Percentiles rank a stretch among this genome's conserved stretches.
Conservation (phyloP, 2,797 vertebrate species). For the Echiichthys vipera region DNA sequence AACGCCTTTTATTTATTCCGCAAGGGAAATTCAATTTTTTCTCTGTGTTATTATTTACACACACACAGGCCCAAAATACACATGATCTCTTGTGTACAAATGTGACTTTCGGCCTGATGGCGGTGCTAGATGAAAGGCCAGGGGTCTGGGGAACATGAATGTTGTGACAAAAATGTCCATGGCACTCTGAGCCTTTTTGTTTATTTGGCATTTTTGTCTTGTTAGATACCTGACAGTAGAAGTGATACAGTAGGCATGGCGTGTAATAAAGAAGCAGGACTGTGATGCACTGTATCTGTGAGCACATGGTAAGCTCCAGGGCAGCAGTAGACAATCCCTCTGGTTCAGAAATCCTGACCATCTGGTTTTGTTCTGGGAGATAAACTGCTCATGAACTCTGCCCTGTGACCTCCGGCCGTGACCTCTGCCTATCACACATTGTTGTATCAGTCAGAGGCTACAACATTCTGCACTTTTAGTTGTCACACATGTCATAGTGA, state of each 20-base stretch:
- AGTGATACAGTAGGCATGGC: neutral
- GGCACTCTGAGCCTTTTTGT: neutral
- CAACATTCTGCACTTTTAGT: constrained; percentile 54
- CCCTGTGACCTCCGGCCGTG: constrained; percentile 43
- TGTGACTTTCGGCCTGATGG: neutral
- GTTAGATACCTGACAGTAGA: neutral
- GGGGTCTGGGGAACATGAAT: neutral
- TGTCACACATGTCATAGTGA: constrained; percentile 59
- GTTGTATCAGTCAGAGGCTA: constrained; percentile 68
- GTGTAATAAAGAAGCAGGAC: neutral
- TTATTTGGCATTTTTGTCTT: neutral
- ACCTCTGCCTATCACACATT: constrained; percentile 66
- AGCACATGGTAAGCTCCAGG: neutral
- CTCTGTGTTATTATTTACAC: too few species aligned
- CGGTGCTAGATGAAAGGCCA: neutral
- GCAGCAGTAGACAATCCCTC: neutral
- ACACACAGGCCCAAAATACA: too few species aligned
- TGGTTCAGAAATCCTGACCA: constrained; percentile 43
- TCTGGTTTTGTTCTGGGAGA: constrained; percentile 72
- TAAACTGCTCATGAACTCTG: constrained; percentile 72
- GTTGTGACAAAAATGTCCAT: neutral
- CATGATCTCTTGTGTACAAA: neutral
- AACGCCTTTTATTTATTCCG: too few species aligned
- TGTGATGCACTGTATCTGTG: constrained; percentile 13
- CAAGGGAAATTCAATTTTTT: too few species aligned